Percentiles rank a stretch among this genome's conserved stretches.
These are phyloP conservation scores for Tapera naevia DNA, from an alignment of 2,797 vertebrate genomes.

Conservation along the genomic window DNA sequence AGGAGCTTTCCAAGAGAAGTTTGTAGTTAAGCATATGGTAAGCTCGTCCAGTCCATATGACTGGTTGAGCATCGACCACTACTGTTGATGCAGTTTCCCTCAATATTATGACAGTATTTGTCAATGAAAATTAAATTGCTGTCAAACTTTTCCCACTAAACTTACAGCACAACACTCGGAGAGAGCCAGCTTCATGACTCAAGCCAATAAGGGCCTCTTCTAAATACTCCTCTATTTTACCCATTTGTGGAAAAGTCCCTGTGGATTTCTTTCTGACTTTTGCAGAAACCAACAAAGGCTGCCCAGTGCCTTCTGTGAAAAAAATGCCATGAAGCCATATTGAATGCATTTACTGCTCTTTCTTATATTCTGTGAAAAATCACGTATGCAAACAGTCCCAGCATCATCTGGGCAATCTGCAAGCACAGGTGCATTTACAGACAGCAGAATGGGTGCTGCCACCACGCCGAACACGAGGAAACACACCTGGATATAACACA, in stretches of 20 bases:
- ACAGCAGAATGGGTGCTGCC: fast-evolving
- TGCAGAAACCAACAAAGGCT: constrained; percentile 18
- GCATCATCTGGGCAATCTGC: background rate
- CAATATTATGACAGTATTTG: constrained; percentile 85
- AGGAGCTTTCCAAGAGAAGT: constrained; percentile 80
- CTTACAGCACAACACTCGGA: constrained; percentile 71
- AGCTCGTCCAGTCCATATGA: constrained; percentile 84
- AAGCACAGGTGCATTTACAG: background rate
- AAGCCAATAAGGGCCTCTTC: constrained; percentile 76
- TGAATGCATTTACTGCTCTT: background rate
- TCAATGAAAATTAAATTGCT: constrained; percentile 86
- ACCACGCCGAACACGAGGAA: background rate
- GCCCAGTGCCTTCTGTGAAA: background rate
- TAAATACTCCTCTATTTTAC: constrained; percentile 53
- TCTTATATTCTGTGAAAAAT: background rate
- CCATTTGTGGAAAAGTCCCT: constrained; percentile 29
- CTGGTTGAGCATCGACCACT: constrained; percentile 83
- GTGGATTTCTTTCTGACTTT: constrained; percentile 33
- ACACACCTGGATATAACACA: background rate
- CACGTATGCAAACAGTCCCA: background rate
- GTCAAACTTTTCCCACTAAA: constrained; percentile 81
- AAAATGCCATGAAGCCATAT: background rate
- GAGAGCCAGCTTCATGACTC: constrained; percentile 76
- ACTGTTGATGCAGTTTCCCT: constrained; percentile 81
- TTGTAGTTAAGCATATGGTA: constrained; percentile 83